Base-by-base conservation (phyloP, 2,888 invertebrate genomes). In the Hybos culiciformis region DNA sequence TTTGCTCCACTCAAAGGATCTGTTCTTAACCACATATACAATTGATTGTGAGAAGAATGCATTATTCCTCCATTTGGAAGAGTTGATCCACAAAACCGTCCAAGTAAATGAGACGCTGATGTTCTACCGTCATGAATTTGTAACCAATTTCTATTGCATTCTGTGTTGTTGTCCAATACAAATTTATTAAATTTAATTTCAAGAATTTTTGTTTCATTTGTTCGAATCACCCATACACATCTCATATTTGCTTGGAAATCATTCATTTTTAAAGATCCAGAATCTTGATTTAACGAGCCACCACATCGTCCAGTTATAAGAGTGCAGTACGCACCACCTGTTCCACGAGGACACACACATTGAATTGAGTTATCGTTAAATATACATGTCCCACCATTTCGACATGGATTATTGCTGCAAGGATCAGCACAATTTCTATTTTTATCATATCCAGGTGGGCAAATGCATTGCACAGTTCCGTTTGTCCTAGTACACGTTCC, bases 81-180 rank as follows among this genome's bases (percentile, higher is more conserved):
- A 12, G 60, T 58, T 19, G 62, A 68, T 3, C 91, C 91, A 66
- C 93, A 93, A 66, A 78, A 92, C 54, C 81, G 70, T 5, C 86
- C 91, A 39, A 91, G 70, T 31, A 77, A 61, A 44, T 78, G 77
- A 36, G 79, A 73, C 1, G 78, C 76, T 19, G 83, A 73, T 46
- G 78, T 78, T 26, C 72, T 68, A 0, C 92, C 93, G 63, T 93
- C 92, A 56, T 91, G 83, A 46, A 93, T 79, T 78, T 90, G 74
- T 4, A 83, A 57, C 67, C 74, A 87, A 57, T 86, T 84, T 46
- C 70, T 76, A 19, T 61, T 58, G 57, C 88, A 88, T 37, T 78
- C 76, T 0, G 60, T 53, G 33, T 66, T 64, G 1, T 59, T 50
- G 8, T 62, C 54, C 49, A 93, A 55, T 56, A 81, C 73, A 58